Evolutionary conservation across 2,797 vertebrate genomes (phyloP), one percentile per base, ranked within the genome.

Genomic region (Silurus lanzhouensis): DNA sequence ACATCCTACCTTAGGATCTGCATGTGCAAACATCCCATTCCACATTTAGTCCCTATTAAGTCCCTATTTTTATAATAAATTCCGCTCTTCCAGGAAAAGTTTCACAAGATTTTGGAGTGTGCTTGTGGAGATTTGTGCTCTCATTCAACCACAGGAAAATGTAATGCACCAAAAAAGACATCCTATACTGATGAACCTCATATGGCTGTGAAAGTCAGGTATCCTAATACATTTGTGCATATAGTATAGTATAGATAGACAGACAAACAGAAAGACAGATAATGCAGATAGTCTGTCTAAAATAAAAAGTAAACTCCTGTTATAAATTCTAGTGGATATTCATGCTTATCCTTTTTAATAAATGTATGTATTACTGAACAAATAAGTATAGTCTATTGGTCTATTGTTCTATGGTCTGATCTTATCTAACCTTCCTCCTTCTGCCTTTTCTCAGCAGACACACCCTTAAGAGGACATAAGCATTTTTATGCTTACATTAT

Each of bases 371-470:
- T 72, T 70, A n/a, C 27, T 78, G 60, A 78, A 77, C 13, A 84
- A 66, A 80, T 86, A 68, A 75, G 81, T 88, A 90, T 76, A 82
- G 83, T 46, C 72, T 82, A 88, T 87, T 87, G 87, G 83, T 46
- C 72, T 82, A 88, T 87, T 87, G 87, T 90, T 88, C 75, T 17
- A 83, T 81, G 48, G 71, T 83, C 68, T 83, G 75, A 52, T 80
- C 12, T 55, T 82, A 52, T 83, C 81, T 68, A 67, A 78, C 64
- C 82, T 74, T 83, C 15, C 78, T 81, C 58, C 70, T 52, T 64
- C 80, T 20, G 67, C 27, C 57, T 83, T 76, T 76, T 74, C 74
- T 85, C 79, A 79, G 72, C 79, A 86, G 81, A 82, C 72, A 78
- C 79, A 44, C 83, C 81, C 84, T 84, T 64, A 81, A 88, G 67